Evolutionary conservation across 2,888 invertebrate species (phyloP).

Genomic region (Coecobrya sp.): DNA sequence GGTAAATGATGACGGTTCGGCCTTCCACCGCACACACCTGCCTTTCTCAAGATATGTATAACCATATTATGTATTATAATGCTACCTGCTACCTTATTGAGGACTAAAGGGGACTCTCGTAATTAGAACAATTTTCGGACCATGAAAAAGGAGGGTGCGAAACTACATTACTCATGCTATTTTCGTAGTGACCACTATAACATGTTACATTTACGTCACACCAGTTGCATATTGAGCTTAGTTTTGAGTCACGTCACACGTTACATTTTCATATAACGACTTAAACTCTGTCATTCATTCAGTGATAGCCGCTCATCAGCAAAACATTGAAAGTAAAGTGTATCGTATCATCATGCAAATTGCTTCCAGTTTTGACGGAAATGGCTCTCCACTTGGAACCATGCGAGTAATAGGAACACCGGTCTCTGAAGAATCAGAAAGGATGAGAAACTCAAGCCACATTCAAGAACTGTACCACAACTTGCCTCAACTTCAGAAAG

Average conservation of each 20-base stretch:
- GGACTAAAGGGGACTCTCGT: not conserved
- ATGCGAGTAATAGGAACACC: not conserved
- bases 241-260: not conserved
- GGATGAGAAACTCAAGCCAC: slow-evolving; percentile 40
- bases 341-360: slow-evolving; percentile 6
- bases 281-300: not conserved
- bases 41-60: slow-evolving; percentile 1
- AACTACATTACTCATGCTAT: not conserved
- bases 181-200: not conserved
- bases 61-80: not conserved
- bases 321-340: not conserved
- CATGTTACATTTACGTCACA: not conserved
- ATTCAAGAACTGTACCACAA: slow-evolving; percentile 57
- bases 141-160: slow-evolving; percentile 35
- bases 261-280: not conserved
- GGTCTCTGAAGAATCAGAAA: not conserved
- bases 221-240: slow-evolving; percentile 6
- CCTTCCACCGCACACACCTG: not conserved
- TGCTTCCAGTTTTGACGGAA: not conserved
- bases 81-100: not conserved
- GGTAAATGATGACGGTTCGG: no score
- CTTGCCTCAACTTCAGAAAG: slow-evolving; percentile 48
- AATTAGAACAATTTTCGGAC: slow-evolving; percentile 62
- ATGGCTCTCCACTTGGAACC: slow-evolving; percentile 22
- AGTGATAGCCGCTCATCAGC: not conserved